Evolutionary conservation across 2,113 vertebrate species (phyloP).

Genomic region (Lagopus muta): DNA sequence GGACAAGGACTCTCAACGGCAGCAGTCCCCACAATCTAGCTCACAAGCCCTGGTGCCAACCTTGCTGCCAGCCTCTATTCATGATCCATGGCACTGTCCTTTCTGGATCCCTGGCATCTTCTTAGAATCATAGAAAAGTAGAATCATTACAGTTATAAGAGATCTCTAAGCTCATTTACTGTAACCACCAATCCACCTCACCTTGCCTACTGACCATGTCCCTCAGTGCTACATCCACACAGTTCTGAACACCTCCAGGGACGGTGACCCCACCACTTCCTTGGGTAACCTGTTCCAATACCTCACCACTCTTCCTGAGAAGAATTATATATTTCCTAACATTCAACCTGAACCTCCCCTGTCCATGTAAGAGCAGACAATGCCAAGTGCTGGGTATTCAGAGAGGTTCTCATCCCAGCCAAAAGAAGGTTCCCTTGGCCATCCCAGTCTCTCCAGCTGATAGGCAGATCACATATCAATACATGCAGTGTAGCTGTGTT

Average conservation of each 20-base stretch:
- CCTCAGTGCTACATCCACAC: no score
- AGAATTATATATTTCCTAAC: no score
- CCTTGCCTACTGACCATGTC: no score
- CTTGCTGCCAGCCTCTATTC: not conserved
- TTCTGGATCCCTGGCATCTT: not conserved
- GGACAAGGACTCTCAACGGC: not conserved
- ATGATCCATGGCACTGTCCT: not conserved
- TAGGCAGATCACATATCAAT: not conserved
- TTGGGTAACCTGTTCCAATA: no score
- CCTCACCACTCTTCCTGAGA: no score
- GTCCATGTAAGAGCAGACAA: not conserved
- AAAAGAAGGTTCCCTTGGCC: not conserved
- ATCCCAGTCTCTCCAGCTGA: not conserved
- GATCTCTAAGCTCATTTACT: no score
- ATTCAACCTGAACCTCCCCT: not conserved
- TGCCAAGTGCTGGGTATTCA: not conserved
- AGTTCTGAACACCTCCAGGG: no score
- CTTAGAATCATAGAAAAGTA: no score
- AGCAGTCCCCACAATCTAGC: not conserved
- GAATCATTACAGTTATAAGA: no score
- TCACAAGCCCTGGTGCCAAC: not conserved
- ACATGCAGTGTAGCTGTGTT: not conserved
- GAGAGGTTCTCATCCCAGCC: not conserved
- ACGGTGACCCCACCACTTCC: no score
- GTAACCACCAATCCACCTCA: no score